Conservation (phyloP, 2,797 vertebrate species). For the Etheostoma nigrum region DNA sequence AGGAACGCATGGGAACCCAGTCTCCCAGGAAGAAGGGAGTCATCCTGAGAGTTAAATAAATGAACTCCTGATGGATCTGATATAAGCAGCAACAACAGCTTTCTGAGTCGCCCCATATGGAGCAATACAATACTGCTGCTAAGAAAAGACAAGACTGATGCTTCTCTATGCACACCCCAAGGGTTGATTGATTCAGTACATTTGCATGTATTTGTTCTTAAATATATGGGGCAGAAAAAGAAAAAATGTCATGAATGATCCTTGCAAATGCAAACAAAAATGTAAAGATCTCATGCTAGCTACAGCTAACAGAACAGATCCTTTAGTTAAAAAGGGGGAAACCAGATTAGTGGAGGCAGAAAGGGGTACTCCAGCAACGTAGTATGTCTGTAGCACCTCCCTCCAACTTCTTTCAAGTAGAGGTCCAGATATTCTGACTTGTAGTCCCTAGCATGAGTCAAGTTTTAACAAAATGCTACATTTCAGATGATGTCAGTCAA, state of each 20-base stretch:
- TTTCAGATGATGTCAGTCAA: neutral
- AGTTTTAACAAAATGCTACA: neutral
- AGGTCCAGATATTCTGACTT: neutral
- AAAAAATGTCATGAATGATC: neutral
- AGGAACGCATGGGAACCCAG: slow-evolving; percentile 63
- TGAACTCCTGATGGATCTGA: slow-evolving; percentile 34
- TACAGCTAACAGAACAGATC: neutral
- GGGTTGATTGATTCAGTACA: neutral
- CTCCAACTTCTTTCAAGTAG: no score
- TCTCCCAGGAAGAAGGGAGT: slow-evolving; percentile 51
- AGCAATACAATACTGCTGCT: slow-evolving; percentile 24
- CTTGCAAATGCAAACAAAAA: slow-evolving; percentile 2
- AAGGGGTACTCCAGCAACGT: neutral
- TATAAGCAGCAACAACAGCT: slow-evolving; percentile 41
- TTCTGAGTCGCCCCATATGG: slow-evolving; percentile 22
- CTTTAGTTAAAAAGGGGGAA: neutral
- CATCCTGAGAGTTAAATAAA: slow-evolving; percentile 45
- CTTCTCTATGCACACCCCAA: neutral
- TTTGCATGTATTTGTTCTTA: neutral
- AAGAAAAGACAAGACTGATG: neutral
- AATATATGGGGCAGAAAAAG: neutral
- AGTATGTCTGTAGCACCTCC: no score
- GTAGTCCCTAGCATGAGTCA: neutral
- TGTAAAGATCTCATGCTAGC: neutral
- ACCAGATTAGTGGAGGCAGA: neutral